Evolutionary conservation across 2,888 invertebrate genomes (phyloP), one percentile per base, ranked within the genome.

Genomic region (Agrotis ipsilon): DNA sequence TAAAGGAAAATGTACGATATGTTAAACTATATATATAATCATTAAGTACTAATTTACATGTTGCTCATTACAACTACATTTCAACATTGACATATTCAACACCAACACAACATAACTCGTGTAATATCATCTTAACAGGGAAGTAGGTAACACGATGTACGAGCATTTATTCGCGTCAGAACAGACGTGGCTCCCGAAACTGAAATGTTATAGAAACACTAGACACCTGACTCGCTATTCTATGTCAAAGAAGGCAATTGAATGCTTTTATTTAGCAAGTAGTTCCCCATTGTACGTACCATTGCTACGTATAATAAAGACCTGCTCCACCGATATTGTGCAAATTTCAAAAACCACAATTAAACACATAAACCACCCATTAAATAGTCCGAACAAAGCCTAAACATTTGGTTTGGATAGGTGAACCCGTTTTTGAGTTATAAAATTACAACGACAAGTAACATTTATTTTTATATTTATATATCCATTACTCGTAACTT

Each of bases 151-250:
- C 79, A 74, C 61, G 77, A 64, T 75, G 80, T 75, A 62, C 75
- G 66, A 76, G 75, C 81, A 82, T 87, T 82, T 86, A 83, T 86
- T 81, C 81, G 66, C 43, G 70, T 73, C 68, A 82, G 76, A 80
- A 80, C 80, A 82, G 74, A 68, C 61, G 71, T 58, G 69, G 83
- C 63, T 59, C 48, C 54, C 45, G 65, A 76, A n/a, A 78, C 78
- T 64, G 61, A 81, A 72, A 72, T 52, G 79, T 71, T 76, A 60
- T 64, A 55, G 61, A 59, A 80, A 70, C 66, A 66, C 51, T 49
- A 63, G 64, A 72, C 81, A 66, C 24, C 66, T 67, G 55, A 52
- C 63, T 46, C 5, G 14, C 49, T 63, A 67, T 75, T 46, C 18
- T 19, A 18, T 21, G 9, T 27, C 61, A 46, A 61, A 60, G 60